phyloP scores from a whole-genome alignment of 2,797 vertebrate species.

The Smutsia gigantea region DNA sequence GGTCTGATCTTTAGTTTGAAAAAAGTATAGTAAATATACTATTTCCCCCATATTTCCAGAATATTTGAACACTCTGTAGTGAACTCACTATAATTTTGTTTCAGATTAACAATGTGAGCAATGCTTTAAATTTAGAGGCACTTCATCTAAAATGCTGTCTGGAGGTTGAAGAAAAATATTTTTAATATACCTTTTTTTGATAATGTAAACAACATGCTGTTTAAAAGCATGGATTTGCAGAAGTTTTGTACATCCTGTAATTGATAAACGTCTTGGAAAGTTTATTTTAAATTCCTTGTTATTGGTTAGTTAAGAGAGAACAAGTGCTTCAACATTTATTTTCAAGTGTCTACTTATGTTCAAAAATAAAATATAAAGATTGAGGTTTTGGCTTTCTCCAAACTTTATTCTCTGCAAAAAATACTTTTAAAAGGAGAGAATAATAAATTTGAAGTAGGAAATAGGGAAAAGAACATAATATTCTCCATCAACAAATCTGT shows the following conservation, averaged over 20 bases:
- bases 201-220: background rate
- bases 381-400: slow-evolving; percentile 63
- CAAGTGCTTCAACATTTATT: slow-evolving; percentile 63
- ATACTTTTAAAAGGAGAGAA: slow-evolving; percentile 71
- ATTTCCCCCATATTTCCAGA: background rate
- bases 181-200: background rate
- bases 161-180: slow-evolving; percentile 31
- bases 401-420: slow-evolving; percentile 57
- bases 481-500: slow-evolving; percentile 58
- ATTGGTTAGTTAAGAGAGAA: slow-evolving; percentile 56
- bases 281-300: slow-evolving; percentile 58
- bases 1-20: slow-evolving; percentile 32
- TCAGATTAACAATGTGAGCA: slow-evolving; percentile 31
- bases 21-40: slow-evolving; percentile 15
- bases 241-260: slow-evolving; percentile 58
- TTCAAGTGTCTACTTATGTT: slow-evolving; percentile 59
- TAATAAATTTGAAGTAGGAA: slow-evolving; percentile 74
- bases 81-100: background rate
- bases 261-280: slow-evolving; percentile 11
- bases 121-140: slow-evolving; percentile 45
- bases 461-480: slow-evolving; percentile 46
- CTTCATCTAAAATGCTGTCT: slow-evolving; percentile 46
- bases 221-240: slow-evolving; percentile 53
- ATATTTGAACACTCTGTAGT: background rate
- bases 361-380: slow-evolving; percentile 58